Conservation (phyloP, 2,888 invertebrate species). For the Tipula lateralis region DNA sequence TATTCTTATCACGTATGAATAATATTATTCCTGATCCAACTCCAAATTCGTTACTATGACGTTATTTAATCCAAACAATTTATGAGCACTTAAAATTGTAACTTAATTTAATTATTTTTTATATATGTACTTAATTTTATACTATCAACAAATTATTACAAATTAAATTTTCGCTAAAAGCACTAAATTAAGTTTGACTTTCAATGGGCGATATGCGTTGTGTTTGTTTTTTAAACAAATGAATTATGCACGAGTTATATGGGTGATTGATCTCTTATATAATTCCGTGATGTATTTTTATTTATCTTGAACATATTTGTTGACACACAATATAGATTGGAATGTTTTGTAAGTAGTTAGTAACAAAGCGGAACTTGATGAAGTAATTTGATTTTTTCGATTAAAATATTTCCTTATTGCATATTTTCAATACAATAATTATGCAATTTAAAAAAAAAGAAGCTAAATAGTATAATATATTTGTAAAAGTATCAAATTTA, state of each 20-base stretch:
- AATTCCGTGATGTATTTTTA: not conserved
- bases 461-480: not conserved
- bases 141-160: too few relatives aligned
- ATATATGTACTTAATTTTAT: not conserved
- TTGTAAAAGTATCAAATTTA: not conserved
- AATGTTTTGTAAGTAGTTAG: not conserved
- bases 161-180: not conserved
- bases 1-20: not conserved
- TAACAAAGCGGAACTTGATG: not conserved
- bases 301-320: not conserved
- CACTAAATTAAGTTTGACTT: not conserved
- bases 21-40: not conserved
- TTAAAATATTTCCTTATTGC: not conserved
- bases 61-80: too few relatives aligned
- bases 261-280: not conserved
- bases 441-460: not conserved
- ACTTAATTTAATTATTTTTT: not conserved
- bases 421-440: not conserved
- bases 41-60: too few relatives aligned
- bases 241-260: not conserved
- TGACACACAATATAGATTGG: not conserved
- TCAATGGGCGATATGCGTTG: not conserved
- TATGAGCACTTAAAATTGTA: not conserved
- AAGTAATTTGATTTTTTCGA: not conserved
- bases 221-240: not conserved